Conservation (phyloP, 1,140 invertebrate genomes). For the Kradibia gibbosae region DNA sequence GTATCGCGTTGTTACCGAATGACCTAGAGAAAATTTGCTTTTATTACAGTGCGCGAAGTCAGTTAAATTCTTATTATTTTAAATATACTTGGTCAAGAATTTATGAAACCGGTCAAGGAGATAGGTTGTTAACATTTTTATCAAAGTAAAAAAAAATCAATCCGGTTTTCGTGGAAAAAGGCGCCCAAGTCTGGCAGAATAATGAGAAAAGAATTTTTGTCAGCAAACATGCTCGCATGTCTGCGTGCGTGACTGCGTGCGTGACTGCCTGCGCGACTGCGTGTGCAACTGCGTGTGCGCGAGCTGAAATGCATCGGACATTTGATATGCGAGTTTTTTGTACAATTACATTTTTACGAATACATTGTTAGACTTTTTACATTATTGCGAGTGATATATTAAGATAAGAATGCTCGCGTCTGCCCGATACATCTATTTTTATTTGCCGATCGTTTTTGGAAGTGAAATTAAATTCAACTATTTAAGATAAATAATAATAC, state of each 20-base stretch:
- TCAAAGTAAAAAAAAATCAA: neutral
- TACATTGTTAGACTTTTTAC: neutral
- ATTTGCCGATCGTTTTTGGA: too few species aligned
- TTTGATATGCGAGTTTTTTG: too few species aligned
- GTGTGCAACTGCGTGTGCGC: neutral
- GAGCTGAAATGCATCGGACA: neutral
- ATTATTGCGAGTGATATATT: neutral
- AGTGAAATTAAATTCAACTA: too few species aligned
- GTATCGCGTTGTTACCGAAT: neutral
- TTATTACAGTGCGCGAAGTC: neutral
- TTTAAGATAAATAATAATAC: too few species aligned
- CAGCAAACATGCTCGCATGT: neutral
- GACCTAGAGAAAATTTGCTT: neutral
- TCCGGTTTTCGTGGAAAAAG: slow-evolving; percentile 7
- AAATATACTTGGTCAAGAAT: neutral
- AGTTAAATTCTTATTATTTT: slow-evolving; percentile 12
- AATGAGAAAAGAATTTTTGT: slow-evolving; percentile 13
- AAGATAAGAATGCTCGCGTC: too few species aligned
- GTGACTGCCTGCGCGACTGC: too few species aligned
- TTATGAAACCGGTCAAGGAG: neutral
- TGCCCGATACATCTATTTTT: too few species aligned
- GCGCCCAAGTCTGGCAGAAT: neutral
- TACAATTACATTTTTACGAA: neutral
- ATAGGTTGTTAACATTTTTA: slow-evolving; percentile 5
- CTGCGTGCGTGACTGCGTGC: too few species aligned